These are phyloP conservation scores for Onthophagus sagittarius DNA, from an alignment of 2,888 invertebrate genomes.

Conservation along the genomic window DNA sequence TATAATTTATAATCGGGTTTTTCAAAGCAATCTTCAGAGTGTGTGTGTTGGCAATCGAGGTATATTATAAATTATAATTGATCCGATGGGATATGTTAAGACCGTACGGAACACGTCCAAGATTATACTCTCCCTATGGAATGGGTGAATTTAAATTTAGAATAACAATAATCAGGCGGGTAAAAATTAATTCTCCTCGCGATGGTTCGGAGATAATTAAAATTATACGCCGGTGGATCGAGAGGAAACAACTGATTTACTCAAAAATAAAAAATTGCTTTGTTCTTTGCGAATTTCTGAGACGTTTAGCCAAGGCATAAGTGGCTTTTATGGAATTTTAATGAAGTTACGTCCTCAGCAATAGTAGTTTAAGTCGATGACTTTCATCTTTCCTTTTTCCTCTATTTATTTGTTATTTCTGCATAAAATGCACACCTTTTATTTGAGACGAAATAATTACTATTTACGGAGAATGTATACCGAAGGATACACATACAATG, in stretches of 20 bases:
- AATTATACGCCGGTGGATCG: background rate
- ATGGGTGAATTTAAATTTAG: background rate
- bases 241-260: background rate
- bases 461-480: background rate
- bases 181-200: background rate
- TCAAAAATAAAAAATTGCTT: background rate
- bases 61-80: background rate
- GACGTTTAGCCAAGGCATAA: background rate
- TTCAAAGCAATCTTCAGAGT: background rate
- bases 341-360: background rate
- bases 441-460: background rate
- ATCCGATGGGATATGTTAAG: background rate
- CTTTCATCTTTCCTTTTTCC: background rate
- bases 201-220: background rate
- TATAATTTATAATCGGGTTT: background rate
- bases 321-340: background rate
- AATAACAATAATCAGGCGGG: background rate
- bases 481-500: background rate
- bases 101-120: background rate
- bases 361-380: background rate
- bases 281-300: background rate
- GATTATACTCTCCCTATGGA: background rate
- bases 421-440: background rate
- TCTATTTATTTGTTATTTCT: background rate
- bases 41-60: background rate